These are phyloP conservation scores for Psittacula cyanocephala DNA, from an alignment of 2,113 vertebrate genomes.

Conservation along the genomic window DNA sequence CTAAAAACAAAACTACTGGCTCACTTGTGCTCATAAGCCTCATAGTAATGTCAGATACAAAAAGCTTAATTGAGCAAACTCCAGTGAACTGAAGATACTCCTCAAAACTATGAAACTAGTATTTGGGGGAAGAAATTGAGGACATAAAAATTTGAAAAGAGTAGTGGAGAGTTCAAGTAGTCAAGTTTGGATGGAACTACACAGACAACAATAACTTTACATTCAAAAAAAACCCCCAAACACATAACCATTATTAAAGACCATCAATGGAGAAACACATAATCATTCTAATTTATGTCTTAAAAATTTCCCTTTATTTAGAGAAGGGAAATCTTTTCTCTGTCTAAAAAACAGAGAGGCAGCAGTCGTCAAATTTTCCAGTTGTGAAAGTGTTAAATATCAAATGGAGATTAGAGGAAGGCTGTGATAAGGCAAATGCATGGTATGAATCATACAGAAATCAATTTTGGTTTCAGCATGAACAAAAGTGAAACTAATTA, in stretches of 20 bases:
- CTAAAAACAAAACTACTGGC: background rate
- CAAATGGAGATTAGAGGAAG: background rate
- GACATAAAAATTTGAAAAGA: background rate
- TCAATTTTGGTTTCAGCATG: conserved; percentile 3
- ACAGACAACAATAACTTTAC: background rate
- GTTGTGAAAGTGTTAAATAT: background rate
- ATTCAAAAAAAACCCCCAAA: background rate
- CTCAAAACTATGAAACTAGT: background rate
- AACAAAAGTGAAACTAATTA: conserved; percentile 33
- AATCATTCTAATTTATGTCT: background rate
- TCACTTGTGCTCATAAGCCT: background rate
- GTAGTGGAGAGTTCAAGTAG: background rate
- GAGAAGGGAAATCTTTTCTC: background rate
- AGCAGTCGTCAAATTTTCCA: background rate
- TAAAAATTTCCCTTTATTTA: background rate
- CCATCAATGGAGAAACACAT: background rate
- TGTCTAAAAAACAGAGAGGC: background rate
- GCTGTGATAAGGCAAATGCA: background rate
- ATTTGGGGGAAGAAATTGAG: background rate
- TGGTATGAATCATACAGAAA: conserved; percentile 1
- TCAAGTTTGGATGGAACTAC: background rate
- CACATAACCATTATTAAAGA: background rate
- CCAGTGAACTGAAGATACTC: background rate
- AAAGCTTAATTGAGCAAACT: background rate
- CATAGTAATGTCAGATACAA: background rate